Base-by-base conservation (phyloP, 2,113 vertebrate species). In the Accipiter cooperii region DNA sequence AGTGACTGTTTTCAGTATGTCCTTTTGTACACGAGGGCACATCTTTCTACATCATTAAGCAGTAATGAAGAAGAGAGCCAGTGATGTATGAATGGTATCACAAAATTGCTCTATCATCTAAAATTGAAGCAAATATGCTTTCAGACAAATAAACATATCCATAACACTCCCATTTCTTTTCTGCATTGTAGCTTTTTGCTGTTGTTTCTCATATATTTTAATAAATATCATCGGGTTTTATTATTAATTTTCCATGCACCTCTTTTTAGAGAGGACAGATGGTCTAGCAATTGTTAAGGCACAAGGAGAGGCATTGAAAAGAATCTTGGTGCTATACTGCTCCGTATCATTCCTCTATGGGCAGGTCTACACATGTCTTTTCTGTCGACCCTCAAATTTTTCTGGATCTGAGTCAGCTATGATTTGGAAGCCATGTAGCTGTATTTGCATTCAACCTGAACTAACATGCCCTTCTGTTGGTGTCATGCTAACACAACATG, bases 341-440 rank as follows among this genome's bases (percentile, higher is more conserved):
- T 75, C 54, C 8, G 2, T 63, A 21, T 40, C 33, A 57, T 46
- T 71, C 33, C 40, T 87, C 40, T 46, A 20, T 19, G 13, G n/a
- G 10, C 78, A 75, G 34, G 20, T 60, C 77, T 91, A 69, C 47
- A 78, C 22, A 18, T 7, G n/a, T 5, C 16, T 20, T 58, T 81
- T 84, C 60, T 66, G 52, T 44, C 0, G 0, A 52, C 29, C n/a
- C 38, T 31, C 0, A 0, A 5, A 47, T 74, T 58, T 85, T 93
- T 82, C 74, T 90, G 58, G 49, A 92, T 86, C 31, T 63, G 34
- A 90, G 36, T 73, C 69, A 89, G n/a, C 47, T 60, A 1, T 49
- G 47, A 13, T 87, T 83, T 92, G 65, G 74, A 94, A 94, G 52
- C 11, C 22, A 29, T 47, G 70, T 60, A 89, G 44, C 34, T 86